These are phyloP conservation scores for Antigone vipio DNA, from an alignment of 2,113 vertebrate genomes.

Conservation along the genomic window DNA sequence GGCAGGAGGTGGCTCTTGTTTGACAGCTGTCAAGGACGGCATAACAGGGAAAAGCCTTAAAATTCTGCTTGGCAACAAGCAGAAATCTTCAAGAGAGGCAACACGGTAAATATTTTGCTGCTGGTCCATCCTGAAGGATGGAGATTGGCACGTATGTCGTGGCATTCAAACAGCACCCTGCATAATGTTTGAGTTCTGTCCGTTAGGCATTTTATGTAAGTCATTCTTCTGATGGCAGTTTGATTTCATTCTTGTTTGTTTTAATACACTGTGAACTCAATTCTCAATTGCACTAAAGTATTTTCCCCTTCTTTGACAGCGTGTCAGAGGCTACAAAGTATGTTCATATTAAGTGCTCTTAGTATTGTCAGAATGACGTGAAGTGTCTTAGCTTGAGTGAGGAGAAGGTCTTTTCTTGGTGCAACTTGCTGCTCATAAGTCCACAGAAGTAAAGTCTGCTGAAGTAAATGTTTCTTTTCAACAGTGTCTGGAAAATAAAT, in stretches of 20 bases:
- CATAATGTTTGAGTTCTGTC: background rate
- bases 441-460: background rate
- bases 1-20: background rate
- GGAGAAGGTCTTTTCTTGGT: background rate
- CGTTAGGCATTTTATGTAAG: background rate
- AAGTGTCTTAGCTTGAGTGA: background rate
- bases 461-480: slow-evolving; percentile 35
- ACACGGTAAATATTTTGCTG: background rate
- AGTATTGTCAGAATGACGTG: background rate
- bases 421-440: background rate
- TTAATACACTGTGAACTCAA: slow-evolving; percentile 9
- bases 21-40: background rate
- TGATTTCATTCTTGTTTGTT: slow-evolving; percentile 3
- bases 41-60: background rate
- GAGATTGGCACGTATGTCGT: background rate
- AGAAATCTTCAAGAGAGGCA: background rate
- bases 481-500: background rate
- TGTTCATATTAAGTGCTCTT: background rate
- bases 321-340: background rate
- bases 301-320: slow-evolving; percentile 8
- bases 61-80: background rate
- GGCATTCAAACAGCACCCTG: background rate
- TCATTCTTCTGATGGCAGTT: background rate
- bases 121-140: background rate
- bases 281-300: background rate